A percentile compares a stretch with the other conserved stretches of the same genome.
These are phyloP conservation scores for Hippocampus kuda DNA, from an alignment of 2,797 vertebrate species.

Conservation along the genomic window DNA sequence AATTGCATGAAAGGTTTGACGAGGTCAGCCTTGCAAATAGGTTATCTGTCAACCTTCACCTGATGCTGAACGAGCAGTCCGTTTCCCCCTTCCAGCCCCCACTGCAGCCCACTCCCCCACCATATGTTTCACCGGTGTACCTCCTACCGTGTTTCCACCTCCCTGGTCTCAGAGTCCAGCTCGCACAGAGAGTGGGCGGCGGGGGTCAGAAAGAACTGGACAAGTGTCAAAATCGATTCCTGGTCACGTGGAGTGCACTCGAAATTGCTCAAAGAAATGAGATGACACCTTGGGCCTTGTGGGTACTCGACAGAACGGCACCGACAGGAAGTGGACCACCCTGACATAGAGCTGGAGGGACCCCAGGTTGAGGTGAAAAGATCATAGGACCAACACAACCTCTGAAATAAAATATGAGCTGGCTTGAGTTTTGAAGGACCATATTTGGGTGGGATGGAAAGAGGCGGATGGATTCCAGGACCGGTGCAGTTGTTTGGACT, in stretches of 20 bases:
- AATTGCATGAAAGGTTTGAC: background rate
- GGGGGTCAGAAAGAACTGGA: slow-evolving; percentile 6
- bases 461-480: background rate
- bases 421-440: background rate
- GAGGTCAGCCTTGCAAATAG: background rate
- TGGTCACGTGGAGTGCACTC: background rate
- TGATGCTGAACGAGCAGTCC: background rate
- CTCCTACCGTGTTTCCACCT: background rate
- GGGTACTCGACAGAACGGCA: background rate
- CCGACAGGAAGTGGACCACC: background rate
- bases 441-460: background rate
- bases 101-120: background rate
- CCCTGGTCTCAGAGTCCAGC: slow-evolving; percentile 10
- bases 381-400: background rate
- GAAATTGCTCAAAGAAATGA: background rate
- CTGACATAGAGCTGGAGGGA: background rate
- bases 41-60: slow-evolving; percentile 5
- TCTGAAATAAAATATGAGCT: background rate
- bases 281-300: background rate
- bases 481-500: background rate
- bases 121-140: background rate
- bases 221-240: background rate
- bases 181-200: slow-evolving; percentile 7
- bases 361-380: background rate
- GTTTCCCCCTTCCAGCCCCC: background rate